phyloP scores from a whole-genome alignment of 2,113 vertebrate genomes.

The Glaucidium brasilianum region DNA sequence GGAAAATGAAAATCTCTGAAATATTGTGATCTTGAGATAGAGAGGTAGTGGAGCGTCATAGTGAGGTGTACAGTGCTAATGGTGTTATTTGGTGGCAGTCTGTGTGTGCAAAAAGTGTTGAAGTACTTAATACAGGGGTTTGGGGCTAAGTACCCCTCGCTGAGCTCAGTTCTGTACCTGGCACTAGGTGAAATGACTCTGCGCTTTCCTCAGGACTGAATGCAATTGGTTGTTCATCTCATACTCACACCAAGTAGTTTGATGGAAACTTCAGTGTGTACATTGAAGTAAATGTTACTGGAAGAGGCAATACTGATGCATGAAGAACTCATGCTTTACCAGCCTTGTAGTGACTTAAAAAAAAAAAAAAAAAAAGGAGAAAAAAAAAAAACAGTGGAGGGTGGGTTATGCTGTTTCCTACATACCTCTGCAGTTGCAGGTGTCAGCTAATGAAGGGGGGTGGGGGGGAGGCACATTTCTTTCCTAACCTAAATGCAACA shows the following conservation, averaged over 20 bases:
- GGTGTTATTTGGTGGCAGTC: background rate
- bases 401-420: background rate
- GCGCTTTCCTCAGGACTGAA: background rate
- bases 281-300: background rate
- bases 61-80: background rate
- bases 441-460: background rate
- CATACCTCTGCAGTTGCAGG: background rate
- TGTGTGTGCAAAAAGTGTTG: background rate
- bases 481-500: background rate
- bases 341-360: background rate
- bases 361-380: background rate
- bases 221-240: background rate
- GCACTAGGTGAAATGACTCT: background rate
- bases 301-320: background rate
- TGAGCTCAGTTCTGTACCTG: background rate
- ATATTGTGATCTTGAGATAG: rapidly evolving
- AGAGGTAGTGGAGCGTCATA: background rate
- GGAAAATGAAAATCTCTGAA: background rate
- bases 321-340: background rate
- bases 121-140: rapidly evolving
- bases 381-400: background rate
- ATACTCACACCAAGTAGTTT: background rate
- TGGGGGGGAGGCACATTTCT: background rate
- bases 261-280: background rate
- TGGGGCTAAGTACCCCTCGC: rapidly evolving